These are phyloP conservation scores for Saguinus imperator DNA, from an alignment of 2,113 vertebrate genomes.

Conservation along the genomic window DNA sequence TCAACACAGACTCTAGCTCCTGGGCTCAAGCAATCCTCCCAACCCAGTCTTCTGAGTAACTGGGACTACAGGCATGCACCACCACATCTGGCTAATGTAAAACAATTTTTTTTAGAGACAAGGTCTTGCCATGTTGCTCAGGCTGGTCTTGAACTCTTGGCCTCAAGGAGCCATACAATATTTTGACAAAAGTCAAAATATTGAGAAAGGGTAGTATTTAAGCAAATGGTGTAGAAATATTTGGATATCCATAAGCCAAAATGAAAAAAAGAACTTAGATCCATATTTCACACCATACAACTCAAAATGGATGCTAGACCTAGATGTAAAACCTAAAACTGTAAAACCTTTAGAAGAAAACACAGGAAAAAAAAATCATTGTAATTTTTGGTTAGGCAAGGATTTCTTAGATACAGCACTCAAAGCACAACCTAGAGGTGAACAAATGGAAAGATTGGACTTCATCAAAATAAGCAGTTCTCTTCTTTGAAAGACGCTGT, in stretches of 20 bases:
- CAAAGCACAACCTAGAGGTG: neutral
- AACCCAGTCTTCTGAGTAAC: too few relatives aligned
- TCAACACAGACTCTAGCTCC: too few relatives aligned
- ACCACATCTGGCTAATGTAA: too few relatives aligned
- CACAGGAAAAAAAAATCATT: neutral
- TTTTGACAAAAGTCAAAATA: neutral
- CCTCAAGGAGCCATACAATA: too few relatives aligned
- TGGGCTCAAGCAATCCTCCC: too few relatives aligned
- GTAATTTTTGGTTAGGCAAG: neutral
- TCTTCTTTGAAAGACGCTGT: neutral
- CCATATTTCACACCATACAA: neutral
- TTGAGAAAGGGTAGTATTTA: neutral
- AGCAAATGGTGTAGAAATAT: neutral
- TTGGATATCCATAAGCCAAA: neutral
- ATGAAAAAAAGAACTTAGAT: neutral
- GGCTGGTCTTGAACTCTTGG: too few relatives aligned
- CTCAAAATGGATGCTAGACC: neutral
- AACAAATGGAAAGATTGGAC: neutral
- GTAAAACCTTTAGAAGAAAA: neutral
- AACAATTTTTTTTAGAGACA: too few relatives aligned
- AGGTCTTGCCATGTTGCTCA: too few relatives aligned
- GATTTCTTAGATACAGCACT: neutral
- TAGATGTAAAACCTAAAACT: neutral
- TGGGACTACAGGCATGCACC: too few relatives aligned
- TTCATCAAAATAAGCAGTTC: neutral